A percentile compares a stretch with the other conserved stretches of the same genome.
Conservation (phyloP, 2,888 invertebrate species). For the Stenoptilia bipunctidactyla region DNA sequence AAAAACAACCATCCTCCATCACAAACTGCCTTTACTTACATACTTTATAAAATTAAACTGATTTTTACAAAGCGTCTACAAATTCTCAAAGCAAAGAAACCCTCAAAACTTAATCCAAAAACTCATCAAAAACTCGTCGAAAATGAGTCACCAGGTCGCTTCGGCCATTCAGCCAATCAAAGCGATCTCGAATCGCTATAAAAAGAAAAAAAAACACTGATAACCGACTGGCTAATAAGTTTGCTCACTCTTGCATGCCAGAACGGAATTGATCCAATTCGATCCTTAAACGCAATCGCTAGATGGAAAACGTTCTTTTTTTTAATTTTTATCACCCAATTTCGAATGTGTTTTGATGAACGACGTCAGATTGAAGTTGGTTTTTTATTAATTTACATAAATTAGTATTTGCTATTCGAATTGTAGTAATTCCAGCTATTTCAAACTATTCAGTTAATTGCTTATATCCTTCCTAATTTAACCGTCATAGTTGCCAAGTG, state of each 20-base stretch:
- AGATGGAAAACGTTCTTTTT: constrained; percentile 34
- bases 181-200: constrained; percentile 36
- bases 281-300: constrained; percentile 43
- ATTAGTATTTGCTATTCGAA: no score
- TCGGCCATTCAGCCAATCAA: constrained; percentile 50
- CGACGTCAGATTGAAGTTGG: constrained; percentile 6
- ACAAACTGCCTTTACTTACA: no score
- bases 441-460: no score
- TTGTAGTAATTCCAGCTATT: no score
- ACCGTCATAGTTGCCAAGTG: no score
- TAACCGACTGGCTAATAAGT: constrained; percentile 52
- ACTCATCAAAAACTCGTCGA: constrained; percentile 10
- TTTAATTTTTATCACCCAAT: constrained; percentile 17
- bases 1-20: no score
- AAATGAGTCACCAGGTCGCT: constrained; percentile 50
- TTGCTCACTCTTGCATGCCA: constrained; percentile 63
- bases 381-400: no score
- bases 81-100: no score
- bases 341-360: constrained; percentile 7
- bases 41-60: no score
- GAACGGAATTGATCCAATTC: constrained; percentile 54
- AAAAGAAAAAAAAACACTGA: constrained; percentile 48
- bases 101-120: no score
- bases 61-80: no score
- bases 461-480: no score